Evolutionary conservation across 2,888 invertebrate species (phyloP), one percentile per base, ranked within the genome.

Genomic region (Alsophila aescularia): DNA sequence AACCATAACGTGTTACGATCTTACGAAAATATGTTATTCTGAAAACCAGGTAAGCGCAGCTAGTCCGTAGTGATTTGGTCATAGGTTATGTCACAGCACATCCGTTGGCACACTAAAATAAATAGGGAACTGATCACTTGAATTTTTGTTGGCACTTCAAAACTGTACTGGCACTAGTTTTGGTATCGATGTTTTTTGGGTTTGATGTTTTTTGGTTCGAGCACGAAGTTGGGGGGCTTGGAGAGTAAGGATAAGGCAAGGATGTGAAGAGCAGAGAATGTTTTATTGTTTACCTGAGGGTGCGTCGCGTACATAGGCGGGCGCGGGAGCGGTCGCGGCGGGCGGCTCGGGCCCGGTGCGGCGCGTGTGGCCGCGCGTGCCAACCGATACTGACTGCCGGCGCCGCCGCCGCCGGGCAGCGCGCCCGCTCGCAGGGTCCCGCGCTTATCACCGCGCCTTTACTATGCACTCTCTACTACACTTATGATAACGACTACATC

Each of bases 301-400:
- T 75, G 72, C 62, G 79, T 70, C 67, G 72, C 69, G 72, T 66
- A 66, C 67, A 65, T 75, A 70, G 75, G 83, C 73, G 79, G 73
- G 57, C 67, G 83, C 81, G 78, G 75, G 55, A 67, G 73, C 72
- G 73, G 73, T 62, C 66, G 75, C 69, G 75, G 81, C 75, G 78
- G 74, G 54, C 69, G 70, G 77, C 76, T 73, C 72, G 75, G 75
- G 82, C 83, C 83, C 85, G 84, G 75, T 69, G 67, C 66, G 75
- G 85, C 89, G 87, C 90, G 90, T 87, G 83, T 87, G 83, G 76
- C 84, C 90, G 83, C 88, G 82, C 82, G 77, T 83, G 85, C 85
- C 85, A 83, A 78, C 87, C 82, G 86, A 83, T 66, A 75, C 75
- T 78, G 72, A 90, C 90, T 90, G 89, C 88, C 75, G 79, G 70